phyloP scores from a whole-genome alignment of 2,888 invertebrate genomes.

The Acleris holmiana region DNA sequence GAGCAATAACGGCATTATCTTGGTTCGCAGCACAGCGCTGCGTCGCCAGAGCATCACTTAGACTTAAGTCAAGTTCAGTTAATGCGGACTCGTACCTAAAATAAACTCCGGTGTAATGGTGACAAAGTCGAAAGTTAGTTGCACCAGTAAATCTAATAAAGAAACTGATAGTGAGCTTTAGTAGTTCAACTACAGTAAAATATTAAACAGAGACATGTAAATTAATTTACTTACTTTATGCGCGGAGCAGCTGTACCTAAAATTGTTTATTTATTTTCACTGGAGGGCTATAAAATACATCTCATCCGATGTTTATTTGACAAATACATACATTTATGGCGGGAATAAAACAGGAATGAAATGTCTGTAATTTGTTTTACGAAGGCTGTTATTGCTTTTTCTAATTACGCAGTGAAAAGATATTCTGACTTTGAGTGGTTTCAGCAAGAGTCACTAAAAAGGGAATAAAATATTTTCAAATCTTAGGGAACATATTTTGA shows the following conservation, averaged over 20 bases:
- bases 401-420: no score
- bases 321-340: conserved; percentile 31
- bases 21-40: conserved; percentile 9
- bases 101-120: background rate
- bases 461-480: no score
- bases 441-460: no score
- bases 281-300: conserved; percentile 25
- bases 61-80: conserved; percentile 5
- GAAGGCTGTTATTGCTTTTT: background rate
- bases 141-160: conserved; percentile 10
- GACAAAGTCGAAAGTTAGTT: background rate
- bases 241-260: conserved; percentile 14
- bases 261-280: conserved; percentile 29
- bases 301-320: conserved; percentile 34
- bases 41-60: conserved; percentile 3
- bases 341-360: conserved; percentile 20
- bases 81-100: background rate
- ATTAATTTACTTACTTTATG: conserved; percentile 20
- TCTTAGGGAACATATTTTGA: no score
- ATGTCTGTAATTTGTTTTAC: conserved; percentile 13
- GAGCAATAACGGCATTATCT: conserved; percentile 4
- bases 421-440: no score
- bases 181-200: conserved; percentile 14
- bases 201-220: conserved; percentile 17
- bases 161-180: conserved; percentile 14